Evolutionary conservation across 2,888 invertebrate species (phyloP).

Genomic region (Drosophila parthenogenetica): DNA sequence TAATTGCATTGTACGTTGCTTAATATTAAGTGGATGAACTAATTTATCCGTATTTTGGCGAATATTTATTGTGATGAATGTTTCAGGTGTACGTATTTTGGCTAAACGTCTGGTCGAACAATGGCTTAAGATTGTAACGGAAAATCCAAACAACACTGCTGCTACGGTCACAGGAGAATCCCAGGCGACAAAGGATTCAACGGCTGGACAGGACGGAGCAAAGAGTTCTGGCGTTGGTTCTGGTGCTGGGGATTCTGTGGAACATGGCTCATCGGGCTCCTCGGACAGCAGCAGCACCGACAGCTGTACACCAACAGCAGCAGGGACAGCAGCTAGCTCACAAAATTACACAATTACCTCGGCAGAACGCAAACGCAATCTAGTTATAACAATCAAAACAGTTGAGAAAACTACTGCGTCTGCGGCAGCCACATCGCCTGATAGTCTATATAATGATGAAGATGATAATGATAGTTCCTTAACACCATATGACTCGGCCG

Average conservation of each 20-base stretch:
- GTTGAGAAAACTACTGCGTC: slow-evolving; percentile 71
- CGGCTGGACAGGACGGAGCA: slow-evolving; percentile 12
- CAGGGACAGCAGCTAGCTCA: slow-evolving; percentile 23
- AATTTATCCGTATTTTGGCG: neutral
- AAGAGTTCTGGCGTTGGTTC: slow-evolving; percentile 4
- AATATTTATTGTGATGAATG: slow-evolving; percentile 3
- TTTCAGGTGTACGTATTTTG: slow-evolving; percentile 90
- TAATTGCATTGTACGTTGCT: no score
- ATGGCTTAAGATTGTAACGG: slow-evolving; percentile 95
- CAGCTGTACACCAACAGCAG: no score
- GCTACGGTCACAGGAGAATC: slow-evolving; percentile 22
- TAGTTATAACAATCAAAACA: slow-evolving; percentile 86
- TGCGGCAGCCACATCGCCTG: slow-evolving; percentile 31
- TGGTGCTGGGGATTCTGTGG: slow-evolving; percentile 41
- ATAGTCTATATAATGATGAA: slow-evolving; percentile 69
- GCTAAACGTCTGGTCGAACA: slow-evolving; percentile 94
- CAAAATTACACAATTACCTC: slow-evolving; percentile 76
- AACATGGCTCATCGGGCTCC: slow-evolving; percentile 62
- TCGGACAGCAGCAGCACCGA: slow-evolving; percentile 79
- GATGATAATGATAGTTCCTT: slow-evolving; percentile 75
- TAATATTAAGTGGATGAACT: no score
- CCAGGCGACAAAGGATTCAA: slow-evolving; percentile 10
- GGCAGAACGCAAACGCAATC: slow-evolving; percentile 78
- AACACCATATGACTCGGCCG: slow-evolving; percentile 44
- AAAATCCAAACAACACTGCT: slow-evolving; percentile 86